Evolutionary conservation across 2,797 vertebrate species (phyloP).

Genomic region (Tarsius wallacei): DNA sequence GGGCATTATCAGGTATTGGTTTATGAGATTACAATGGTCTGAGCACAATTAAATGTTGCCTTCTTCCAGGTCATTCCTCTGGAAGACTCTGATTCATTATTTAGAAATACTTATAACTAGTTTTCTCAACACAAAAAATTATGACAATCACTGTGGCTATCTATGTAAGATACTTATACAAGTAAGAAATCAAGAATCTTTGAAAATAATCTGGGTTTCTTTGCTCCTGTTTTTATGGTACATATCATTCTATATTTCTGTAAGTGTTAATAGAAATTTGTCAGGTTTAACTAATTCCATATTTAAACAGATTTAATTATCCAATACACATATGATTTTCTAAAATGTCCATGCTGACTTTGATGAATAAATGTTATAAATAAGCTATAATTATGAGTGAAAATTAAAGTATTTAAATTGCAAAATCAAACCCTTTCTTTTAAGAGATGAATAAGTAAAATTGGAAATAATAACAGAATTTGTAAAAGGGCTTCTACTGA

Average conservation of each 20-base stretch:
- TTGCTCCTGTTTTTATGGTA: neutral
- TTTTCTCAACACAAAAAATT: neutral
- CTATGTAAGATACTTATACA: slow-evolving; percentile 13
- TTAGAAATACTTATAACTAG: neutral
- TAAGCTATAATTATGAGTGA: neutral
- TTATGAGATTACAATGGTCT: neutral
- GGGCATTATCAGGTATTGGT: neutral
- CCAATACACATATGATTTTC: slow-evolving; percentile 74
- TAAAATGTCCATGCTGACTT: slow-evolving; percentile 64
- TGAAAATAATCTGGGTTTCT: slow-evolving; percentile 32
- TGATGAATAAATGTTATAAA: slow-evolving; percentile 73
- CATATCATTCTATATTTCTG: slow-evolving; percentile 27
- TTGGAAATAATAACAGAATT: neutral
- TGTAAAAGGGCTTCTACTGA: neutral
- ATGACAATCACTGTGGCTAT: neutral
- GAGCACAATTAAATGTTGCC: neutral
- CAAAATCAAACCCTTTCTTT: slow-evolving; percentile 1
- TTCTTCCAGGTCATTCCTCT: neutral
- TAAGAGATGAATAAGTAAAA: neutral
- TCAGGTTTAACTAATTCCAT: slow-evolving; percentile 79
- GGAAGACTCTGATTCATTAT: neutral
- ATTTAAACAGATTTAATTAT: slow-evolving; percentile 84
- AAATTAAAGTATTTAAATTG: slow-evolving; percentile 57
- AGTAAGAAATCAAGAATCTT: neutral
- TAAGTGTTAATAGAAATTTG: slow-evolving; percentile 68